phyloP scores from a whole-genome alignment of 2,113 vertebrate species.

The Cettia cetti region DNA sequence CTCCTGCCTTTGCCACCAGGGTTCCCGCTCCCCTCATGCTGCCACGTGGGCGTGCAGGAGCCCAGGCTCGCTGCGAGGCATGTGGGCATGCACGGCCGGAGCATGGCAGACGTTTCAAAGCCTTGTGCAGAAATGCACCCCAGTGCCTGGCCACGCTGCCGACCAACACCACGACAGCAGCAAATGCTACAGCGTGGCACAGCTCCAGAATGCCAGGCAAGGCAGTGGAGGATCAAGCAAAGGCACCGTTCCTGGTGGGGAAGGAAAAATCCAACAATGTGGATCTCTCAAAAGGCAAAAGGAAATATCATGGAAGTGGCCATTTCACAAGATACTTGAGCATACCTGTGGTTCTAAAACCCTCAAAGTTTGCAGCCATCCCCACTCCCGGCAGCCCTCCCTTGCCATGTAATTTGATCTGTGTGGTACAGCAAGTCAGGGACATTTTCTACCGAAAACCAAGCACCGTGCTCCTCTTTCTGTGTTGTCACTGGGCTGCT shows the following conservation, averaged over 20 bases:
- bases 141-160: accelerated
- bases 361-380: neutral
- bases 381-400: neutral
- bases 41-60: accelerated
- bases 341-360: neutral
- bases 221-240: accelerated
- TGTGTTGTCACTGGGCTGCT: neutral
- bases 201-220: neutral
- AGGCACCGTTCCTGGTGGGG: neutral
- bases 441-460: neutral
- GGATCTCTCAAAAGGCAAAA: neutral
- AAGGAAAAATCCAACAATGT: neutral
- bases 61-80: neutral
- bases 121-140: accelerated
- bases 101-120: neutral
- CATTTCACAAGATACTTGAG: neutral
- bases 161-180: accelerated
- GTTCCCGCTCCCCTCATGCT: neutral
- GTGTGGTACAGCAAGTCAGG: neutral
- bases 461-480: neutral
- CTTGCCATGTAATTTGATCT: neutral
- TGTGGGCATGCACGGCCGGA: accelerated
- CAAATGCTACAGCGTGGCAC: accelerated
- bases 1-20: neutral
- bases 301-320: neutral